Evolutionary conservation across 1,140 invertebrate species (phyloP).

Genomic region (Microplitis demolitor): DNA sequence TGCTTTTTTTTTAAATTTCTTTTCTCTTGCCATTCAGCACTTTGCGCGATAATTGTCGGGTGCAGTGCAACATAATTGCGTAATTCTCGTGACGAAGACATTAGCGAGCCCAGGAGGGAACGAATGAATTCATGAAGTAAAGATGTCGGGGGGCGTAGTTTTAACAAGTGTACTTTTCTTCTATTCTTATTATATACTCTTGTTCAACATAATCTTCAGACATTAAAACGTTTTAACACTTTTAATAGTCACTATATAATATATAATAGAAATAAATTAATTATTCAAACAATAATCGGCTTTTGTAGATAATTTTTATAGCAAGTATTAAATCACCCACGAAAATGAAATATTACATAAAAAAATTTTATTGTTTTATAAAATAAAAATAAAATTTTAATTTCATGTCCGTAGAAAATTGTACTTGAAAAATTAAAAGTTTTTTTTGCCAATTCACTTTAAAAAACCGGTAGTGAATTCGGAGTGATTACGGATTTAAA

Average conservation of each 20-base stretch:
- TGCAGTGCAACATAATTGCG: slow-evolving; percentile 42
- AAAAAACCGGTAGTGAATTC: too few species aligned
- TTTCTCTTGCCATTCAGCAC: slow-evolving; percentile 27
- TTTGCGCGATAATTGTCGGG: slow-evolving; percentile 42
- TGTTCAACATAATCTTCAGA: slow-evolving; percentile 6
- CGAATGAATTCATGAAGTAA: slow-evolving; percentile 6
- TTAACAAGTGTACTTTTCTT: slow-evolving; percentile 8
- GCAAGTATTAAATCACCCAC: too few species aligned
- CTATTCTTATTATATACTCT: background rate
- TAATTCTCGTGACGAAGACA: slow-evolving; percentile 35
- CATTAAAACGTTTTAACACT: background rate
- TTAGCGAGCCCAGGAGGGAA: background rate
- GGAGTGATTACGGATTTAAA: too few species aligned
- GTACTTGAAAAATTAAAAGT: too few species aligned
- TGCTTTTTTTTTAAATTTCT: background rate
- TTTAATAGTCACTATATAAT: background rate
- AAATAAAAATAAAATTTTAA: too few species aligned
- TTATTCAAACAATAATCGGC: background rate
- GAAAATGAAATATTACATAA: too few species aligned
- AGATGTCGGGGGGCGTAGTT: slow-evolving; percentile 12
- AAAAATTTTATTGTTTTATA: too few species aligned
- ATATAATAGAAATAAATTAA: background rate
- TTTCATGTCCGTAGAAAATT: too few species aligned
- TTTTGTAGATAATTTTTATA: too few species aligned
- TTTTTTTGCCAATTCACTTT: too few species aligned